Base-by-base conservation (phyloP, 2,888 invertebrate species). In the Conistra vaccinii region DNA sequence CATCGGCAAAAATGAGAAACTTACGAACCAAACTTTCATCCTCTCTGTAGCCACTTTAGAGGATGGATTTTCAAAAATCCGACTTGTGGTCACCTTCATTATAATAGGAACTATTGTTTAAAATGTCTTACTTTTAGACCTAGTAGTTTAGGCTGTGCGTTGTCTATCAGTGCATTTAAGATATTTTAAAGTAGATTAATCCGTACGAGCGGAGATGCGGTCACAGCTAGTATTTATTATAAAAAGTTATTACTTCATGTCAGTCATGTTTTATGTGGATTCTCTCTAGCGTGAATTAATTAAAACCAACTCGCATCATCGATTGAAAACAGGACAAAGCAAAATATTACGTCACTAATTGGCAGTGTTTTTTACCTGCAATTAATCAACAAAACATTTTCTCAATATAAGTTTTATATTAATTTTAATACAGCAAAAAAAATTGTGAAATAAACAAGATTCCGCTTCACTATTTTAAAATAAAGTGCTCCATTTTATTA, bases 301-400 rank as follows among this genome's bases (percentile, higher is more conserved):
- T 76, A 76, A 76, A 76, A 51, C 3, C 29, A 62, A 62, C 55
- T 69, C 62, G 32, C 61, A 62, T 69, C 69, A 69, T 69, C 4
- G 29, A 76, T 2, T 55, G 3, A 76, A 61, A 76, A 48, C 14
- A 20, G 35, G 20, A 69, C 32, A 69, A 69, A 48, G 23, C 9
- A 26, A 69, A 62, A 57, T 69, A 23, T 62, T 32, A 69, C n/a
- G 6, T 67, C n/a, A 42, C 26, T 42, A 57, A 62, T 76, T 70
- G 55, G 23, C 26, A 42, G 32, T 62, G 23, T 63, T 51, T 35
- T 53, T 39, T 26, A 17, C 29, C 6, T 20, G n/a, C 45, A 76
- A 62, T 76, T 53, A 14, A 39, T 76, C 20, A 35, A 66, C 20
- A 55, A 51, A 20, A 51, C 17, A 39, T 48, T 35, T 29, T 29